phyloP scores from a whole-genome alignment of 2,113 vertebrate species.

The Cryptoleucopteryx plumbea region DNA sequence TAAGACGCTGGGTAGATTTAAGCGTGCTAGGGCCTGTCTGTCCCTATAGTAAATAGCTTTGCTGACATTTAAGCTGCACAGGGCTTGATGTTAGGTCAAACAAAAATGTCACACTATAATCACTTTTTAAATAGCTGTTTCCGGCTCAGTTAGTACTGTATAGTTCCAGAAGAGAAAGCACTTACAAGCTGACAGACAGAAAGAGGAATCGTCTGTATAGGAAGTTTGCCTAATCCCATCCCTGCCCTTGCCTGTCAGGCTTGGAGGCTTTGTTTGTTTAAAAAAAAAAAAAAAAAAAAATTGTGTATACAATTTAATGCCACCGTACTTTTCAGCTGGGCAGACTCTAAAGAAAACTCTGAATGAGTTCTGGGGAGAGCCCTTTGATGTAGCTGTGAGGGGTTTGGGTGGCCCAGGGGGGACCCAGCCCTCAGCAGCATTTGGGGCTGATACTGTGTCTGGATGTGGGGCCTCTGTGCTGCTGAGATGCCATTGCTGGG shows the following conservation, averaged over 20 bases:
- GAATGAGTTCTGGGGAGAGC: background rate
- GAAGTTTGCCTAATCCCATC: slow-evolving; percentile 61
- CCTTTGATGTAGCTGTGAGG: background rate
- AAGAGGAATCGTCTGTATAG: slow-evolving; percentile 39
- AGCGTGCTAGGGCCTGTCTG: background rate
- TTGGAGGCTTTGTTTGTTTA: slow-evolving; percentile 2
- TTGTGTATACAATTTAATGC: background rate
- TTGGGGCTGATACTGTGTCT: background rate
- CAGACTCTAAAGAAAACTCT: background rate
- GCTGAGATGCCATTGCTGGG: background rate
- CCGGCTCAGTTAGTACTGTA: slow-evolving; percentile 55
- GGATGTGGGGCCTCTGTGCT: background rate
- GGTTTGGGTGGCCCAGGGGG: background rate
- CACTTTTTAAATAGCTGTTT: slow-evolving; percentile 60
- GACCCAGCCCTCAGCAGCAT: background rate
- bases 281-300: background rate
- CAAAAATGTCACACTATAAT: slow-evolving; percentile 42
- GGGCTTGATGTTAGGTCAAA: slow-evolving; percentile 14
- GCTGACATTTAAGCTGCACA: slow-evolving; percentile 4
- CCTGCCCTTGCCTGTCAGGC: slow-evolving; percentile 20
- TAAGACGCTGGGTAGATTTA: background rate
- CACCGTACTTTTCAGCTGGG: background rate
- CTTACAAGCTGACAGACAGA: slow-evolving; percentile 55
- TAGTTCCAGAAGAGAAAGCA: slow-evolving; percentile 52
- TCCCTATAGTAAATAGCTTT: background rate